These are phyloP conservation scores for Andrena bicolor DNA, from an alignment of 2,888 invertebrate genomes.

Conservation along the genomic window DNA sequence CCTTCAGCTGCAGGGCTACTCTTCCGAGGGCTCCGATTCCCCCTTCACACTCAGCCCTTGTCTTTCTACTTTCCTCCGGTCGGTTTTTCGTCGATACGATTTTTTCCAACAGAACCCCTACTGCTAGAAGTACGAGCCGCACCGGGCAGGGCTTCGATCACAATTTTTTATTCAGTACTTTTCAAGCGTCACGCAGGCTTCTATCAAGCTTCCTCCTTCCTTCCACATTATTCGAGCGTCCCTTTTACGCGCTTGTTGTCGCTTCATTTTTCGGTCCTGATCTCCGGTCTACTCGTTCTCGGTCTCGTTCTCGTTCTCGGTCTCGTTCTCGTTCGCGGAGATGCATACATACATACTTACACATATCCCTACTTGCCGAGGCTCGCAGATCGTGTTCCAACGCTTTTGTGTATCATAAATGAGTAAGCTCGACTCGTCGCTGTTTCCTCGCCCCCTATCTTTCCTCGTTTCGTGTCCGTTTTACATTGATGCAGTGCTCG, in stretches of 20 bases:
- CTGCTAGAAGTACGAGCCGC: not conserved
- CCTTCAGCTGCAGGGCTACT: not conserved
- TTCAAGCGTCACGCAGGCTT: not conserved
- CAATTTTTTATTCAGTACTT: conserved; percentile 14
- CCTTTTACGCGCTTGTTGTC: conserved; percentile 15
- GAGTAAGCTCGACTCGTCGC: conserved; percentile 12
- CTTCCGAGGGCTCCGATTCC: not conserved
- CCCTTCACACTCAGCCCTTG: not conserved
- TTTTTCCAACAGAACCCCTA: conserved; percentile 9
- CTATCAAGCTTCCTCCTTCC: not conserved
- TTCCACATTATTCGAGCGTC: conserved; percentile 19
- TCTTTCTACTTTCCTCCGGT: conserved; percentile 6
- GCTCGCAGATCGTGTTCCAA: conserved; percentile 25
- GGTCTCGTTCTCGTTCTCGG: no score
- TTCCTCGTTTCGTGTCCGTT: conserved; percentile 20
- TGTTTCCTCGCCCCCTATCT: conserved; percentile 12
- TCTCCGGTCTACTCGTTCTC: not conserved
- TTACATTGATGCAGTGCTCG: not conserved
- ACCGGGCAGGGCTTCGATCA: conserved; percentile 21
- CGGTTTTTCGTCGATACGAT: conserved; percentile 20
- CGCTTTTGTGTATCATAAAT: conserved; percentile 36
- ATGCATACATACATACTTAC: no score
- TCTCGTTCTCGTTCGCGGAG: no score
- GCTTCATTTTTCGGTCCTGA: conserved; percentile 13
- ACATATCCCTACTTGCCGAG: not conserved